Evolutionary conservation across 2,797 vertebrate species (phyloP), one percentile per base, ranked within the genome.

Genomic region (Falco rusticolus): DNA sequence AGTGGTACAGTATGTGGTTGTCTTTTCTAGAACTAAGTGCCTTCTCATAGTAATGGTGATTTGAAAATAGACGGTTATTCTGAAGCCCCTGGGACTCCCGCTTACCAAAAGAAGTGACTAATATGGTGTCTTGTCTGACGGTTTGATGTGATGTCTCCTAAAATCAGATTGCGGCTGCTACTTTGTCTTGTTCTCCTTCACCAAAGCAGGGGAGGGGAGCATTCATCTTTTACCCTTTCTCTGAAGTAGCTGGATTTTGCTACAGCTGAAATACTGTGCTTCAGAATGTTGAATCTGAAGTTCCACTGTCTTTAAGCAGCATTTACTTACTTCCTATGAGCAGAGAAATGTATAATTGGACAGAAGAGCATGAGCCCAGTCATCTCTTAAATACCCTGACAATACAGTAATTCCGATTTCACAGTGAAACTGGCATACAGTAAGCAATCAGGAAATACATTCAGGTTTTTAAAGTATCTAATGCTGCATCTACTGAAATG

Each of bases 1-100:
- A 99, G 99, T 63, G 99, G 99, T 98, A 99, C 99, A 34, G 99
- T 99, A 98, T 98, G 99, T 98, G 95, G 59, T 75, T 92, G 87
- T 91, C 78, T 88, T 95, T 86, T 68, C 93, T 96, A 74, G 51
- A 57, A 17, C 86, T 79, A 68, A 47, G 75, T 77, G 60, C 63
- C 59, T 87, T 76, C 82, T 80, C 76, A n/a, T n/a, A n/a, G 71
- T 53, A 13, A 5, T 26, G 41, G 5, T 50, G 43, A 12, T 39
- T 39, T 43, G 57, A 16, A 61, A 65, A 15, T 2, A 24, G 64
- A 11, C 45, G 12, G 19, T 53, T 8, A 8, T 87, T 64, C 70
- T 63, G 53, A 61, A 61, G 50, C 31, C 54, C 64, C 63, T 74
- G 45, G 8, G 48, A 56, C 77, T 79, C 39, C 74, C 83, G 25